phyloP scores from a whole-genome alignment of 2,888 invertebrate genomes.

The Drosophila anomelani region DNA sequence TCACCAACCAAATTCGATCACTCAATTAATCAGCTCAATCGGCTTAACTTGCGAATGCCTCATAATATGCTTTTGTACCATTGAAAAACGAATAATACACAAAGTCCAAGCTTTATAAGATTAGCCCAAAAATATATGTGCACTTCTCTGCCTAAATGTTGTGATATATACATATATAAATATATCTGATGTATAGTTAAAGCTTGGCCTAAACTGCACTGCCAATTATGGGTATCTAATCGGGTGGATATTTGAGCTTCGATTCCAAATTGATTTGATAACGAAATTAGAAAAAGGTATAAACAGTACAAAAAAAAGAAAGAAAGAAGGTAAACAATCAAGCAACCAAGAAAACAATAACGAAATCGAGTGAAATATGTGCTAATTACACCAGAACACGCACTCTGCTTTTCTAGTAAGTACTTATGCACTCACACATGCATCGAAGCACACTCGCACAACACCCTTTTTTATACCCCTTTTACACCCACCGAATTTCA shows the following conservation, averaged over 20 bases:
- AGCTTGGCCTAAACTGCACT: constrained; percentile 21
- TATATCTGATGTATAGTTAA: neutral
- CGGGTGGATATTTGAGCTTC: constrained; percentile 24
- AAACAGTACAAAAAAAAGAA: constrained; percentile 17
- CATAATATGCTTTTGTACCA: constrained; percentile 46
- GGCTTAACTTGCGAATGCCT: constrained; percentile 76
- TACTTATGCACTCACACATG: constrained; percentile 54
- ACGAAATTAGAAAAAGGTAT: constrained; percentile 2
- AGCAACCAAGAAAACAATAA: constrained; percentile 43
- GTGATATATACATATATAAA: constrained; percentile 2
- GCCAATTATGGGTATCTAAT: constrained; percentile 4
- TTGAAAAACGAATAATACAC: constrained; percentile 21
- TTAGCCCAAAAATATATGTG: neutral
- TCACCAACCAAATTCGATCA: constrained; percentile 8
- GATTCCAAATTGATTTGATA: constrained; percentile 39
- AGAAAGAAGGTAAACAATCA: constrained; percentile 34
- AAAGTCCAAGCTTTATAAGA: constrained; percentile 7
- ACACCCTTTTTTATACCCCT: constrained; percentile 9
- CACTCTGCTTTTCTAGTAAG: constrained; percentile 71
- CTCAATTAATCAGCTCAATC: constrained; percentile 50
- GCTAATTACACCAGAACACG: constrained; percentile 72
- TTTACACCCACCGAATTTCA: constrained; percentile 15
- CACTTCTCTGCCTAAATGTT: constrained; percentile 26
- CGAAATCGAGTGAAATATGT: constrained; percentile 52
- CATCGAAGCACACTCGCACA: constrained; percentile 47